phyloP scores from a whole-genome alignment of 2,797 vertebrate species.

The Adelosebastes latens region DNA sequence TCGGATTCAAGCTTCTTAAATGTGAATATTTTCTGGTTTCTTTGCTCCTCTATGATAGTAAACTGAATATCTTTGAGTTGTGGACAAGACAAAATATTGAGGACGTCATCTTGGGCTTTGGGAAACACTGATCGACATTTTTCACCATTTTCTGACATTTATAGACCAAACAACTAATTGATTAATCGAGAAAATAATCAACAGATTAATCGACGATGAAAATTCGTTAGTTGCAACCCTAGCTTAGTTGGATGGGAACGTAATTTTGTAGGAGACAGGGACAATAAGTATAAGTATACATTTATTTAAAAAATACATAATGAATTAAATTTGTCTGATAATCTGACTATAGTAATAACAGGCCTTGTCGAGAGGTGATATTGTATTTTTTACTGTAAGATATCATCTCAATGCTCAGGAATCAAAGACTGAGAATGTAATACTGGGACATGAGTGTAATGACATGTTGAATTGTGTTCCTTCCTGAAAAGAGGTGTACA shows the following conservation, averaged over 20 bases:
- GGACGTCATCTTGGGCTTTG: too few species aligned
- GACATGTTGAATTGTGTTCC: conserved; percentile 49
- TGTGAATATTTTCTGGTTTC: too few species aligned
- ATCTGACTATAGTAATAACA: conserved; percentile 40
- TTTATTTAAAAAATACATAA: conserved; percentile 25
- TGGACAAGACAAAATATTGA: too few species aligned
- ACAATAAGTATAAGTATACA: conserved; percentile 18
- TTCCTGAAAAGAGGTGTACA: conserved; percentile 47
- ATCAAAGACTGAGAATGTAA: conserved; percentile 75
- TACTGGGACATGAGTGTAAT: conserved; percentile 43
- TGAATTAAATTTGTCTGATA: conserved; percentile 28
- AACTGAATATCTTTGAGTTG: too few species aligned
- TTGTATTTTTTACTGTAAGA: conserved; percentile 61
- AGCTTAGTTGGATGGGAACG: too few species aligned
- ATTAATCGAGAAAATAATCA: too few species aligned
- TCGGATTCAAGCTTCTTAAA: too few species aligned
- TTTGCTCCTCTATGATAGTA: too few species aligned
- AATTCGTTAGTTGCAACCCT: too few species aligned
- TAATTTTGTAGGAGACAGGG: not conserved
- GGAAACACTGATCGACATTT: too few species aligned
- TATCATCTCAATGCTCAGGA: conserved; percentile 75
- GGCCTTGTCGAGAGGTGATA: conserved; percentile 41
- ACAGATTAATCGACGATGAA: fast-evolving
- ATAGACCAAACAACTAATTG: too few species aligned
- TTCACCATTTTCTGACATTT: too few species aligned